Evolutionary conservation across 1,140 invertebrate genomes (phyloP).

Genomic region (Panagrolaimus sp.): DNA sequence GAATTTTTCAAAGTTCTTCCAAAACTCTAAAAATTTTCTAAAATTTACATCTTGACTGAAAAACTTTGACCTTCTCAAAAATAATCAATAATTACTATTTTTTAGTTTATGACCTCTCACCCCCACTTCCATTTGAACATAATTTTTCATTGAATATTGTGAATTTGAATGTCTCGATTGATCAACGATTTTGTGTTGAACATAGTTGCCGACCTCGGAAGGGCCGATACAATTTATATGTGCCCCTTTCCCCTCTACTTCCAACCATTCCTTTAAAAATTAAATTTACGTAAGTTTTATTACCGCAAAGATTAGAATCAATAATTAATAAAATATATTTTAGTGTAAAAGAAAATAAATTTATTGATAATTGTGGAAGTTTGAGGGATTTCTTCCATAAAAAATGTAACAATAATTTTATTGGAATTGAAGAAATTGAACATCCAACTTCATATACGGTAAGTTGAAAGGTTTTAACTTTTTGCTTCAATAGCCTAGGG

Average conservation of each 20-base stretch:
- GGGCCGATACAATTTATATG: constrained; percentile 51
- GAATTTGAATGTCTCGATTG: constrained; percentile 47
- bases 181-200: constrained; percentile 47
- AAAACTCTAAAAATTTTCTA: too few relatives aligned
- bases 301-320: not conserved
- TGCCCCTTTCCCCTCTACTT: constrained; percentile 47
- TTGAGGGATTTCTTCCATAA: constrained; percentile 40
- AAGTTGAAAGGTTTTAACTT: too few relatives aligned
- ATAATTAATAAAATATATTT: constrained; percentile 23
- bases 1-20: too few relatives aligned
- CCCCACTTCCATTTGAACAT: not conserved
- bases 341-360: constrained; percentile 28
- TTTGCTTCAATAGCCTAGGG: too few relatives aligned
- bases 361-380: constrained; percentile 38
- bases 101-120: constrained; percentile 15
- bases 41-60: too few relatives aligned
- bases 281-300: constrained; percentile 40
- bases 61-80: too few relatives aligned
- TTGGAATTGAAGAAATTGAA: not conserved
- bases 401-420: constrained; percentile 21
- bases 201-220: constrained; percentile 39
- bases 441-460: not conserved
- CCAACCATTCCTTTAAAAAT: constrained; percentile 44
- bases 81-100: constrained; percentile 7
- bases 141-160: too few relatives aligned